Percentiles rank a stretch among this genome's conserved stretches.
phyloP scores from a whole-genome alignment of 2,113 vertebrate species.

The Cynocephalus volans region DNA sequence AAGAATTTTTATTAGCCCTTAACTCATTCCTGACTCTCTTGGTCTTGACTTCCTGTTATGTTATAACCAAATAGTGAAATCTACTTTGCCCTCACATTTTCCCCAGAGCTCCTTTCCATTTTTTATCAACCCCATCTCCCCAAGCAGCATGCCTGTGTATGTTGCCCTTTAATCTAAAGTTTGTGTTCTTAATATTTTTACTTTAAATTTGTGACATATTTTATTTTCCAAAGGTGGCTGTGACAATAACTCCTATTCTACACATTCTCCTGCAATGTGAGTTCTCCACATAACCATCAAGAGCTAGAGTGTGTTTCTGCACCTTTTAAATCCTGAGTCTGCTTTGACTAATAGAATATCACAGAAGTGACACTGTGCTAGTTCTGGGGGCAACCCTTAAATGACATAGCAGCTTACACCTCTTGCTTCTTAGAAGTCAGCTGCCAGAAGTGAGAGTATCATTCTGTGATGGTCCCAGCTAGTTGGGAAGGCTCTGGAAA shows the following conservation, averaged over 20 bases:
- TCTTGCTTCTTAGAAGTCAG: not conserved
- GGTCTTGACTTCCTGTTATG: not conserved
- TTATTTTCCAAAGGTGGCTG: not conserved
- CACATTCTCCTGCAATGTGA: not conserved
- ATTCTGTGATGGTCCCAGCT: not conserved
- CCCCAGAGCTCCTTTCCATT: not conserved
- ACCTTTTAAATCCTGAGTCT: not conserved
- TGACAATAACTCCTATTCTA: not conserved
- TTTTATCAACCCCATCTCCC: not conserved
- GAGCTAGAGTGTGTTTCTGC: not conserved
- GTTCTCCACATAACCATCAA: not conserved
- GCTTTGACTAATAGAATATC: not conserved
- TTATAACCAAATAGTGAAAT: not conserved
- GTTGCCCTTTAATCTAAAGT: not conserved
- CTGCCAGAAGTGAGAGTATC: not conserved
- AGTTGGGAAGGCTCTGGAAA: not conserved
- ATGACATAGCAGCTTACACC: not conserved
- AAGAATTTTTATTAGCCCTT: not conserved
- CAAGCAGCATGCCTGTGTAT: not conserved
- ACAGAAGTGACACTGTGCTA: not conserved
- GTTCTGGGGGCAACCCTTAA: not conserved
- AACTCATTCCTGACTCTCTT: not conserved
- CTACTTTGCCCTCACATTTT: not conserved
- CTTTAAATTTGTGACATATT: not conserved
- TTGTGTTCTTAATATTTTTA: not conserved